Percentiles rank a stretch among this genome's conserved stretches.
Evolutionary conservation across 2,888 invertebrate species (phyloP).

Genomic region (Habrosyne pyritoides): DNA sequence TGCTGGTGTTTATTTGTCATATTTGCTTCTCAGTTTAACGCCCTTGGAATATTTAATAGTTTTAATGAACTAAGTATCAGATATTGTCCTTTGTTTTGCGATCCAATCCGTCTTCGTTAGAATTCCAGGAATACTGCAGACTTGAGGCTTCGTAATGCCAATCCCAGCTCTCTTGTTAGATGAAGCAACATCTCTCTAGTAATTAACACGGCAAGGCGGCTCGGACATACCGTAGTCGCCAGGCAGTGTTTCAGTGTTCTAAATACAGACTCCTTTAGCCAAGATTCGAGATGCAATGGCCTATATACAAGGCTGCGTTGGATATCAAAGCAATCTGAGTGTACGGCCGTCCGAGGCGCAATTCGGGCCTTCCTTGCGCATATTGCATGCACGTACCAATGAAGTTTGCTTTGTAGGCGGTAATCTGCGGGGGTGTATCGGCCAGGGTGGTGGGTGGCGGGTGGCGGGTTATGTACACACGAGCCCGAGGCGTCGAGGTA

Average conservation of each 20-base stretch:
- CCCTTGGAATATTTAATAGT: background rate
- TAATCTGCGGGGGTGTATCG: conserved; percentile 81
- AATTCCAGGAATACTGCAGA: background rate
- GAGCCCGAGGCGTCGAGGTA: conserved; percentile 82
- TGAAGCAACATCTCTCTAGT: conserved; percentile 40
- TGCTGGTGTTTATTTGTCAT: background rate
- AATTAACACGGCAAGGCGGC: conserved; percentile 63
- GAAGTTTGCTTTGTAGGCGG: conserved; percentile 84
- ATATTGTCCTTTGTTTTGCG: background rate
- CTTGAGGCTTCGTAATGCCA: conserved; percentile 23
- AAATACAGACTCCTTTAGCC: conserved; percentile 55
- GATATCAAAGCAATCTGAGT: conserved; percentile 78
- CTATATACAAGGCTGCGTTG: conserved; percentile 57
- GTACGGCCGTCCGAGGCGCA: conserved; percentile 65
- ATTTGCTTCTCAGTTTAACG: background rate
- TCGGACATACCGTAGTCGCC: conserved; percentile 25
- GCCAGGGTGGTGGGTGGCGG: conserved; percentile 73
- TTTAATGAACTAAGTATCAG: background rate
- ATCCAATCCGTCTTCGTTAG: background rate
- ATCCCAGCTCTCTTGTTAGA: conserved; percentile 36
- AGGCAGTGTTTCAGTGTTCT: conserved; percentile 41
- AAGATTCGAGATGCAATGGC: conserved; percentile 65
- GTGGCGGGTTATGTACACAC: conserved; percentile 82
- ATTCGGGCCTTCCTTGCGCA: conserved; percentile 79
- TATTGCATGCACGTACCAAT: conserved; percentile 84